These are phyloP conservation scores for Syrmaticus mikado DNA, from an alignment of 2,113 vertebrate species.

Conservation along the genomic window DNA sequence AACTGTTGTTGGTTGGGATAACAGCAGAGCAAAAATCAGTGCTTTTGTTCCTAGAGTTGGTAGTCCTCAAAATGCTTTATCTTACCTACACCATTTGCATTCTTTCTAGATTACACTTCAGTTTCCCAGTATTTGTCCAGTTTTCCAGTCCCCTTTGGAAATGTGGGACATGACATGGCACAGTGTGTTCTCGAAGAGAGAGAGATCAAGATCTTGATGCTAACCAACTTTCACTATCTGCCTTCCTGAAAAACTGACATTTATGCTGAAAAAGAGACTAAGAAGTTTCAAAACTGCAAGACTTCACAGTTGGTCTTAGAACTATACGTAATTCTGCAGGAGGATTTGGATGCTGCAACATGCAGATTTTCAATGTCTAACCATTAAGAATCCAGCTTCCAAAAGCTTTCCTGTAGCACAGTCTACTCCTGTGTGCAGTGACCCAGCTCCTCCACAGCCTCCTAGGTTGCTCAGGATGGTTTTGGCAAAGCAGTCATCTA, in stretches of 20 bases:
- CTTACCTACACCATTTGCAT: neutral
- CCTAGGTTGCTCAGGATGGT: neutral
- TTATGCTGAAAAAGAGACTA: neutral
- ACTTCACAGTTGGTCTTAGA: neutral
- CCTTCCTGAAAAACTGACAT: neutral
- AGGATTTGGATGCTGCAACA: neutral
- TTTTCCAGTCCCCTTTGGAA: neutral
- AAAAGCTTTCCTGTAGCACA: neutral
- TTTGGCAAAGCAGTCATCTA: neutral
- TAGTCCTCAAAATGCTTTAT: conserved; percentile 8
- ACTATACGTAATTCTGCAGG: neutral
- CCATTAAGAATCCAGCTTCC: neutral
- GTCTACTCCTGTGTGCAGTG: neutral
- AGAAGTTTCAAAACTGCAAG: neutral
- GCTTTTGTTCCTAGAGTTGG: neutral
- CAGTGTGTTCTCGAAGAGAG: neutral
- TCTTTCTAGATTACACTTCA: conserved; percentile 23
- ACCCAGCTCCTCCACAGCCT: neutral
- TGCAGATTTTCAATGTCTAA: neutral
- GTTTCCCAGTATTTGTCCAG: neutral
- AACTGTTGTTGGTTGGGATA: neutral
- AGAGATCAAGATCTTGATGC: neutral
- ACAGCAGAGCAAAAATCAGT: neutral
- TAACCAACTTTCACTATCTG: neutral
- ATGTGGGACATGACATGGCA: neutral